These are phyloP conservation scores for Spatulosminthurus flaviceps DNA, from an alignment of 2,888 invertebrate species.

Conservation along the genomic window DNA sequence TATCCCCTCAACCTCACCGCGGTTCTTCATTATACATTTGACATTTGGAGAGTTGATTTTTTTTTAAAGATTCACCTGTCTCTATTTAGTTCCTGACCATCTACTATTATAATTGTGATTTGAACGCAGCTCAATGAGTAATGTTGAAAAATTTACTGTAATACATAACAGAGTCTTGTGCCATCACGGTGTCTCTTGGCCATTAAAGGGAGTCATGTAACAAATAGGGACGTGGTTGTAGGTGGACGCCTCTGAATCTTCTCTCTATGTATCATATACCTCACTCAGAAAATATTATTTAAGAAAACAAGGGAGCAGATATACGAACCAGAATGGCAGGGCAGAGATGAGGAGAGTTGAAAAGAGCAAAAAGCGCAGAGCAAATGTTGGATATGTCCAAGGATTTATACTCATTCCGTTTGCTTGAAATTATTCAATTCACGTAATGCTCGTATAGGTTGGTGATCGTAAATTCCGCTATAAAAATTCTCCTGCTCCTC, in stretches of 20 bases:
- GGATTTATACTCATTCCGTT: constrained; percentile 37
- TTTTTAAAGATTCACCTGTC: too few species aligned
- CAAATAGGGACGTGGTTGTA: background rate
- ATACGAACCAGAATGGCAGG: too few species aligned
- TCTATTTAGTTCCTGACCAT: background rate
- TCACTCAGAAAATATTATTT: too few species aligned
- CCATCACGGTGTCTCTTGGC: too few species aligned
- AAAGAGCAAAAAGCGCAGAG: constrained; percentile 16
- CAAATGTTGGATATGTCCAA: constrained; percentile 37
- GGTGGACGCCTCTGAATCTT: background rate
- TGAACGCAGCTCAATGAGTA: too few species aligned
- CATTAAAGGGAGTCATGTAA: background rate
- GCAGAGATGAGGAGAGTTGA: background rate
- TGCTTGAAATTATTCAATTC: constrained; percentile 37
- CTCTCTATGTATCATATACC: background rate
- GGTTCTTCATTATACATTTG: too few species aligned
- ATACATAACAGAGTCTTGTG: too few species aligned
- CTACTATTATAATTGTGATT: background rate
- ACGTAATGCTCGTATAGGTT: constrained; percentile 27
- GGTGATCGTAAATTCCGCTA: background rate
- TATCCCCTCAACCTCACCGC: too few species aligned
- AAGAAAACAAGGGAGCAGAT: too few species aligned
- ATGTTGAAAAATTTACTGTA: too few species aligned
- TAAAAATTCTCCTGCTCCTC: background rate
- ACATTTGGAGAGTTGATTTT: too few species aligned